Evolutionary conservation across 2,113 vertebrate species (phyloP).

Genomic region (Nothoprocta perdicaria): DNA sequence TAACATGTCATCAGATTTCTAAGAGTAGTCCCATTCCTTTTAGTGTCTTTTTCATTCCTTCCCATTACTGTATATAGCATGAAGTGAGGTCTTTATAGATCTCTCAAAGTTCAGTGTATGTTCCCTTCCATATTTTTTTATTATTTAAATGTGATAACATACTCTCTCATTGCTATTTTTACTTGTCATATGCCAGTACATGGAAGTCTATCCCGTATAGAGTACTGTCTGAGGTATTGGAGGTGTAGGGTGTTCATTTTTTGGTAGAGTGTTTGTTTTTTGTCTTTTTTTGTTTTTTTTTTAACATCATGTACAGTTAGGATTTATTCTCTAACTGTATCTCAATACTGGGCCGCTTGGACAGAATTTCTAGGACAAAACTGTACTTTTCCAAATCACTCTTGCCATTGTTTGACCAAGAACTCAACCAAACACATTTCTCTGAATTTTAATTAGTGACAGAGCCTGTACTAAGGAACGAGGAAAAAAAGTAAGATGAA

Average conservation of each 20-base stretch:
- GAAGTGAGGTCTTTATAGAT: not conserved
- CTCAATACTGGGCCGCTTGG: not conserved
- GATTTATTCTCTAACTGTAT: constrained; percentile 20
- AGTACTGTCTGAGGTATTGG: not conserved
- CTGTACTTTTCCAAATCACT: not conserved
- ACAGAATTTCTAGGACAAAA: not conserved
- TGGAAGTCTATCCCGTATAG: not conserved
- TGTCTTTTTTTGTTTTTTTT: not conserved
- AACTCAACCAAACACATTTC: not conserved
- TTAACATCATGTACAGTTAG: not conserved
- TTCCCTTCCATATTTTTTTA: not conserved
- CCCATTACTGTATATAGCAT: not conserved
- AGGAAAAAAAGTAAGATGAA: not conserved
- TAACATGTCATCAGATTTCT: not conserved
- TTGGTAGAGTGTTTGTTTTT: not conserved
- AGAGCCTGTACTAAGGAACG: not conserved
- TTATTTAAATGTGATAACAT: not conserved
- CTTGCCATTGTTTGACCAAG: not conserved
- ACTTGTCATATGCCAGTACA: not conserved
- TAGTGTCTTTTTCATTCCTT: not conserved
- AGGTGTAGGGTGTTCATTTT: not conserved
- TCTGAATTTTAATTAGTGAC: not conserved
- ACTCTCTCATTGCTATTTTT: not conserved
- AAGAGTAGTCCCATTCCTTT: not conserved
- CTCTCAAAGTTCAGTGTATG: not conserved